phyloP scores from a whole-genome alignment of 2,888 invertebrate genomes.

The Iphiclides podalirius region DNA sequence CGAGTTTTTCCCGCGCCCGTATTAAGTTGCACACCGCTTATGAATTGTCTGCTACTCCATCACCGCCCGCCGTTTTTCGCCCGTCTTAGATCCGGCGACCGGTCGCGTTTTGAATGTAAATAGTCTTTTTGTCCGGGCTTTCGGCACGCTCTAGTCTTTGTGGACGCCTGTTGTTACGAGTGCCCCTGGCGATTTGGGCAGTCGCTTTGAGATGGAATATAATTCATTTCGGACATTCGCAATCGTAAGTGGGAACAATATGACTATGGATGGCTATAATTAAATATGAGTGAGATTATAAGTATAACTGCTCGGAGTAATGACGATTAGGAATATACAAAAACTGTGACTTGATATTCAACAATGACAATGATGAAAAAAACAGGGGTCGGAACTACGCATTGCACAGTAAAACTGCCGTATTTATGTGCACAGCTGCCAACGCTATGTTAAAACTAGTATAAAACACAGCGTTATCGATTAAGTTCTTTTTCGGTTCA shows the following conservation, averaged over 20 bases:
- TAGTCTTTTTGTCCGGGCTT: conserved; percentile 9
- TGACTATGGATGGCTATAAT: too few species aligned
- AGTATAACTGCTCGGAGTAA: too few species aligned
- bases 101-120: conserved; percentile 13
- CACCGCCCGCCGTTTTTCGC: conserved; percentile 5
- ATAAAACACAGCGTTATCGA: too few species aligned
- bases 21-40: conserved; percentile 34
- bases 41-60: conserved; percentile 27
- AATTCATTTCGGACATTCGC: neutral
- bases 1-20: conserved; percentile 37
- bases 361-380: too few species aligned
- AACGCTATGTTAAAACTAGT: too few species aligned
- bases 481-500: too few species aligned
- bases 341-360: too few species aligned
- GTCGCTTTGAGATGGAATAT: neutral
- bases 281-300: too few species aligned
- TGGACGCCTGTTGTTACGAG: neutral
- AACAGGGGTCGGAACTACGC: too few species aligned
- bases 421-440: too few species aligned
- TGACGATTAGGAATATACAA: too few species aligned
- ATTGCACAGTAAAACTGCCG: too few species aligned
- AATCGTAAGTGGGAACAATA: neutral
- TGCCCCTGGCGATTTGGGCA: neutral
- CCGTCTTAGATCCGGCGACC: conserved; percentile 5
- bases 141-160: neutral